These are phyloP conservation scores for Lobophora halterata DNA, from an alignment of 2,888 invertebrate species.

Conservation along the genomic window DNA sequence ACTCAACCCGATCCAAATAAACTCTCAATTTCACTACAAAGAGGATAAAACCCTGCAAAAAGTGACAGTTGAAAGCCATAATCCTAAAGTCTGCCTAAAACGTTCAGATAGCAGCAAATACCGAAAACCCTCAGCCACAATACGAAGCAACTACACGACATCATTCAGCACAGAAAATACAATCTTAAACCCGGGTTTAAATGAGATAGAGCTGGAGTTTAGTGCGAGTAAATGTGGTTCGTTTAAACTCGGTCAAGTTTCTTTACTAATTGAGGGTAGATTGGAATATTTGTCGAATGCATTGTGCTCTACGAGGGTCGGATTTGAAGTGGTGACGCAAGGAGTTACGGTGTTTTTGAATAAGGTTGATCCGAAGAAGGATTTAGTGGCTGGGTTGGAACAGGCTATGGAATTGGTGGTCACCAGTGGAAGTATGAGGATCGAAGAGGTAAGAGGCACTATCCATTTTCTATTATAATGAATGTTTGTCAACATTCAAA, in stretches of 20 bases:
- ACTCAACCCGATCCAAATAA: conserved; percentile 82
- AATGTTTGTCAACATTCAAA: too few species aligned
- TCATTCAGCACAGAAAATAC: conserved; percentile 77
- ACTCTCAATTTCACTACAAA: conserved; percentile 87
- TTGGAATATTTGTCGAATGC: conserved; percentile 87
- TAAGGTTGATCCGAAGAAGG: conserved; percentile 81
- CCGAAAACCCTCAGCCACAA: conserved; percentile 83
- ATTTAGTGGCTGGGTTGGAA: conserved; percentile 90
- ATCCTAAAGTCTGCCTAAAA: conserved; percentile 82
- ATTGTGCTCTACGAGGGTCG: conserved; percentile 76
- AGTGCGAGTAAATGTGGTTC: conserved; percentile 84
- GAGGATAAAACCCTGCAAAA: conserved; percentile 90
- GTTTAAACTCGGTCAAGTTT: conserved; percentile 87
- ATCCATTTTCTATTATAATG: too few species aligned
- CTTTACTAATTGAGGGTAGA: conserved; percentile 82
- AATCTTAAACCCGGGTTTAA: conserved; percentile 82
- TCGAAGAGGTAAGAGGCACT: conserved; percentile 85
- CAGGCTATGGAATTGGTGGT: conserved; percentile 89
- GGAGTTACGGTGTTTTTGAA: conserved; percentile 72
- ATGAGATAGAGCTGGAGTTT: conserved; percentile 82
- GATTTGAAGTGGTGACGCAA: conserved; percentile 79
- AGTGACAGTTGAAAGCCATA: conserved; percentile 87
- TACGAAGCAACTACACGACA: conserved; percentile 83
- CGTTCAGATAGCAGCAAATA: conserved; percentile 87
- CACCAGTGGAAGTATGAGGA: conserved; percentile 88